Evolutionary conservation across 2,113 vertebrate genomes (phyloP), one percentile per base, ranked within the genome.

Genomic region (Lota lota): DNA sequence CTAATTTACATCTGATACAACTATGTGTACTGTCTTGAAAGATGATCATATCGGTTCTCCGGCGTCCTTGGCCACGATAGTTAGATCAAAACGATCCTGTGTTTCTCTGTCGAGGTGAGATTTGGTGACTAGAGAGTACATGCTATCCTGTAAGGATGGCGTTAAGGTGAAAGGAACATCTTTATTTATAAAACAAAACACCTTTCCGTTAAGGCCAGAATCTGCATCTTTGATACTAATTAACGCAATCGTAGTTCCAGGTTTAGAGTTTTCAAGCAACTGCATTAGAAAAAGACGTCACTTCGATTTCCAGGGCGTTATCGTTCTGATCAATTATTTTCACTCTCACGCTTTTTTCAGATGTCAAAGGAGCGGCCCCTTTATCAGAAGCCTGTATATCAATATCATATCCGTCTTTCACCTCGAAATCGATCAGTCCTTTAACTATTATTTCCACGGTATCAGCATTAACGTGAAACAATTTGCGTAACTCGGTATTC

Each of bases 271-370:
- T n/a, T 92, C 90, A 1, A n/a, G 85, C 51, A 54, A 92, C 76
- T 4, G 74, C 64, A 5, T 56, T 89, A 10, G 87, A 92, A 51
- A 92, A 68, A 0, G 89, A 91, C 0, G 87, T 93, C n/a, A 93
- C 65, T 0, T 83, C 82, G 47, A 94, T 79, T 40, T 90, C 85
- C 0, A 92, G 92, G 17, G 50, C 47, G 10, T 93, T 94, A 66
- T 96, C 94, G 58, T 96, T 96, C 24, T 92, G 59, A 64, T 95
- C 93, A 22, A 90, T 0, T 28, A 95, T 67, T 24, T 87, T 83
- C 69, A 92, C 85, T 1, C 85, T 77, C 0, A 91, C 85, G 63
- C 85, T 90, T 73, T 88, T 87, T 22, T 92, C 85, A 0, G 81
- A 83, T n/a, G 67, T 75, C 5, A 90, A 1, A 0, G 90, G 86